Conservation (phyloP, 1,140 invertebrate species). For the Ptiloglossa arizonensis region DNA sequence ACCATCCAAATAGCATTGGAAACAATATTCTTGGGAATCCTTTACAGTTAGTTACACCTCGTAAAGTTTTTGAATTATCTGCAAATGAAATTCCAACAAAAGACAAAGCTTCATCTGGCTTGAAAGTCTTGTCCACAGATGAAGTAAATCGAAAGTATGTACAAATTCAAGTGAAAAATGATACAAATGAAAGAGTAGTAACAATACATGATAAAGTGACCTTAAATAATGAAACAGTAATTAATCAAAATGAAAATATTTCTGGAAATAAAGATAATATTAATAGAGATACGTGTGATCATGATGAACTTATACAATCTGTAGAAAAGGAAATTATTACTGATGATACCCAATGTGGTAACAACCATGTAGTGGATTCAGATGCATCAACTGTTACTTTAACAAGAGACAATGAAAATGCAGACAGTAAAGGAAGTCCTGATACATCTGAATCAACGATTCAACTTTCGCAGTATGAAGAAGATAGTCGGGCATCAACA, state of each 20-base stretch:
- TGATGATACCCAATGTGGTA: background rate
- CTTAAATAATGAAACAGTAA: slow-evolving; percentile 14
- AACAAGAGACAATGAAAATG: background rate
- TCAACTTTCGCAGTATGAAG: background rate
- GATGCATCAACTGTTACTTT: slow-evolving; percentile 51
- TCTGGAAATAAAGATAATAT: slow-evolving; percentile 2
- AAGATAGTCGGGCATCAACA: background rate
- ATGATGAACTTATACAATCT: background rate
- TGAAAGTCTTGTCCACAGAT: slow-evolving; percentile 61
- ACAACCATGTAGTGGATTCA: slow-evolving; percentile 12
- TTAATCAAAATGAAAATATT: slow-evolving; percentile 2
- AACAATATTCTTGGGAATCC: slow-evolving; percentile 26
- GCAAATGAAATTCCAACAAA: background rate
- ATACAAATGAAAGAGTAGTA: slow-evolving; percentile 31
- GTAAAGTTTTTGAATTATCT: slow-evolving; percentile 1
- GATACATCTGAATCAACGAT: slow-evolving; percentile 40
- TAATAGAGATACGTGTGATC: background rate
- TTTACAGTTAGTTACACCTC: background rate
- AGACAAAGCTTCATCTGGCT: background rate
- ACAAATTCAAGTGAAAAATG: slow-evolving; percentile 50
- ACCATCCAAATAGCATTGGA: background rate
- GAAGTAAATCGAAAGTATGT: slow-evolving; percentile 63
- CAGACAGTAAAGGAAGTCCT: background rate
- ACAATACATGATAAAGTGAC: slow-evolving; percentile 39
- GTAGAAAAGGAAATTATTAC: background rate